phyloP scores from a whole-genome alignment of 2,113 vertebrate species.

The Onychostruthus taczanowskii region DNA sequence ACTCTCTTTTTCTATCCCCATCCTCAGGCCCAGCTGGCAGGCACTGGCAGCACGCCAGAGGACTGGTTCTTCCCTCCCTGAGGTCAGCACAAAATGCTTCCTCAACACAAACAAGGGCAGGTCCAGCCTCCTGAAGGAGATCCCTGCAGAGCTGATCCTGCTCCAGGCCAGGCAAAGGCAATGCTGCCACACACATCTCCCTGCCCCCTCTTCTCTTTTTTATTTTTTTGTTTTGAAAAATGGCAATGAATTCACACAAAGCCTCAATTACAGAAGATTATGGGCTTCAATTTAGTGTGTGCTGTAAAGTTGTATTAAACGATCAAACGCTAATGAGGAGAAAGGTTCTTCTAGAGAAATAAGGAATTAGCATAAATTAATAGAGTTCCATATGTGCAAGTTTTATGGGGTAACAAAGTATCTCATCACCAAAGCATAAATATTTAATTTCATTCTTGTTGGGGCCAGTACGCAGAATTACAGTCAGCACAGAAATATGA shows the following conservation, averaged over 20 bases:
- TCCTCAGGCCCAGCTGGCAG: not conserved
- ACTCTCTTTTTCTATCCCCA: not conserved
- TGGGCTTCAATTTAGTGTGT: conserved; percentile 30
- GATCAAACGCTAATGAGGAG: conserved; percentile 61
- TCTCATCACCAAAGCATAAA: conserved; percentile 68
- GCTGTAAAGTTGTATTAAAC: conserved; percentile 49
- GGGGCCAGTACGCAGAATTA: conserved; percentile 35
- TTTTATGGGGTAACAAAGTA: conserved; percentile 60
- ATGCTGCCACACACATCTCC: not conserved
- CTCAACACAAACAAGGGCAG: not conserved
- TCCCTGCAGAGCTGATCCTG: not conserved
- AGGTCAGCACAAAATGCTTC: not conserved
- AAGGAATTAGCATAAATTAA: conserved; percentile 70
- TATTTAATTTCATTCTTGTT: conserved; percentile 66
- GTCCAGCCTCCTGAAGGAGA: not conserved
- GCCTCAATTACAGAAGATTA: conserved; percentile 60
- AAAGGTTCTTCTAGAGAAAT: conserved; percentile 41
- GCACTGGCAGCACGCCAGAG: not conserved
- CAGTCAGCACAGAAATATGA: conserved; percentile 33
- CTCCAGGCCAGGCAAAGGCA: not conserved
- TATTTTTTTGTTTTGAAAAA: not conserved
- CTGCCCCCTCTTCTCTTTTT: not conserved
- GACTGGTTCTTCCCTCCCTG: not conserved
- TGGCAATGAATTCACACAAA: not conserved
- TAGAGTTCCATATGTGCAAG: conserved; percentile 54